Evolutionary conservation across 2,113 vertebrate genomes (phyloP), one percentile per base, ranked within the genome.

Genomic region (Phylloscopus trochilus): DNA sequence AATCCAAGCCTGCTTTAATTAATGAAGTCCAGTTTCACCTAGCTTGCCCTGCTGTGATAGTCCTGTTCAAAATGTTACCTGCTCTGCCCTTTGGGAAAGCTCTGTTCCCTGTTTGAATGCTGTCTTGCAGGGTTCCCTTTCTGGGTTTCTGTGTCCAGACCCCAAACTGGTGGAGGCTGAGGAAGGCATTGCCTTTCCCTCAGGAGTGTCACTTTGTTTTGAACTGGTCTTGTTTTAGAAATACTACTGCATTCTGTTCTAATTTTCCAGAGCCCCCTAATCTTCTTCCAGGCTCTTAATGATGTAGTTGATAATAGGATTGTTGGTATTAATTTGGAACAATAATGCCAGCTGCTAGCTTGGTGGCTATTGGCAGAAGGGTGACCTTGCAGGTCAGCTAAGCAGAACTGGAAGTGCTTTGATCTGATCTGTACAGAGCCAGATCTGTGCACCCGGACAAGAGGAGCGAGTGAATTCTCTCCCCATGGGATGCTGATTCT

Each of bases 261-360:
- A 99, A 98, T 99, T 99, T 99, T 98, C 98, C 98, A 98, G 98
- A 97, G 98, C 97, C 97, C 97, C 98, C 97, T 99, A 99, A 99
- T 99, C 99, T 98, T 97, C 98, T 98, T 98, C 97, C 97, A 97
- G 95, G 97, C 96, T 98, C 98, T 98, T 98, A 98, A 98, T 98
- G 98, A 98, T 98, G 98, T 97, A 90, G 95, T 85, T 96, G 96
- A 98, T 99, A 99, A 99, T 99, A 99, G 98, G 99, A 99, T 99
- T 98, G 97, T 95, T 93, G 97, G 98, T 98, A 98, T 99, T 99
- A 98, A 98, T 98, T 98, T 97, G 97, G 97, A 98, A 98, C 98
- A 97, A 98, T 98, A 97, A 98, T 97, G 96, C 98, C 98, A 98
- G 97, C 97, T 98, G 98, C 98, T 93, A 98, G 97, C 96, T 97